Percentiles rank a stretch among this genome's conserved stretches.
Evolutionary conservation across 2,797 vertebrate genomes (phyloP).

Genomic region (Micrastur ruficollis): DNA sequence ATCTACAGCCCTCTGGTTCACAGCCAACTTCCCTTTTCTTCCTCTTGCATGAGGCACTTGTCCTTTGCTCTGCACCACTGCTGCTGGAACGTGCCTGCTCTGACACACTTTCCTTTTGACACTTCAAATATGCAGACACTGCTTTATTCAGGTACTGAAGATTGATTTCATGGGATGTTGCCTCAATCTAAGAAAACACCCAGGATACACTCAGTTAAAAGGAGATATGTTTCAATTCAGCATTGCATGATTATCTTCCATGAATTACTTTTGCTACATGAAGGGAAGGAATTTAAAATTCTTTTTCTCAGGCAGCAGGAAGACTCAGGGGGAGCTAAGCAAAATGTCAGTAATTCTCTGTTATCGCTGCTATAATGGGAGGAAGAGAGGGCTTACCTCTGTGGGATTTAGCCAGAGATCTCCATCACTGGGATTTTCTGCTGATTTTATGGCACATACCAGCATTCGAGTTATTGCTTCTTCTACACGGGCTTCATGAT

Average conservation of each 20-base stretch:
- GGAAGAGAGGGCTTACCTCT: constrained; percentile 78
- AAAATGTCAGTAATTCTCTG: constrained; percentile 29
- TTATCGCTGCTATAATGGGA: neutral
- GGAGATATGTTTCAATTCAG: neutral
- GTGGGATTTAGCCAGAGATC: constrained; percentile 93
- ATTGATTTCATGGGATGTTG: constrained; percentile 84
- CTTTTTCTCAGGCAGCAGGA: neutral
- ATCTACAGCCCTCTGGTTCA: neutral
- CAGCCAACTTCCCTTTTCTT: constrained; percentile 64
- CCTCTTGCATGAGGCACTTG: neutral
- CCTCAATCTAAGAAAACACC: constrained; percentile 77
- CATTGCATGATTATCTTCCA: neutral
- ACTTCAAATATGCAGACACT: constrained; percentile 72
- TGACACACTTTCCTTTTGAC: neutral
- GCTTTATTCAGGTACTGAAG: constrained; percentile 87
- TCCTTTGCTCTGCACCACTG: neutral
- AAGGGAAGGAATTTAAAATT: neutral
- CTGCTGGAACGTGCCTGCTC: neutral
- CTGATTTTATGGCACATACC: constrained; percentile 87
- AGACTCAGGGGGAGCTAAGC: neutral
- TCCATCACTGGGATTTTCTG: constrained; percentile 69
- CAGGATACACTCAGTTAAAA: neutral
- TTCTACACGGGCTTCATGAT: constrained; percentile 85
- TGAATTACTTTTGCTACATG: neutral
- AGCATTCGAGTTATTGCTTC: constrained; percentile 89